A percentile compares a stretch with the other conserved stretches of the same genome.
These are phyloP conservation scores for Drosophila lacicola DNA, from an alignment of 2,888 invertebrate genomes.

Conservation along the genomic window DNA sequence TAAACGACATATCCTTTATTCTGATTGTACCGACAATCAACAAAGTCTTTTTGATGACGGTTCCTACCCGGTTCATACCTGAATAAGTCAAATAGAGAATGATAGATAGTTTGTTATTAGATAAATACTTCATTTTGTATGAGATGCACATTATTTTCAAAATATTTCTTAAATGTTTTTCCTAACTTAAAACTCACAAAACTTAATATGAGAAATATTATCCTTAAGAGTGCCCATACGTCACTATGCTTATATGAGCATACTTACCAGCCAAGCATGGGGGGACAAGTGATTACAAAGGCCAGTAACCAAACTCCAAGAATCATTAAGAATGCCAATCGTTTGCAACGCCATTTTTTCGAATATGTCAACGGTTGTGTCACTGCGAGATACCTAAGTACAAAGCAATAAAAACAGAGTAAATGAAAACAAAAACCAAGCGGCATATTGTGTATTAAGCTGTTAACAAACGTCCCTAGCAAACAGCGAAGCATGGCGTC, in stretches of 20 bases:
- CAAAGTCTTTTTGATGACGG: conserved; percentile 86
- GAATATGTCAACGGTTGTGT: conserved; percentile 97
- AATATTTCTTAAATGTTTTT: too few relatives aligned
- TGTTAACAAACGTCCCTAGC: conserved; percentile 55
- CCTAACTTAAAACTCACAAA: too few relatives aligned
- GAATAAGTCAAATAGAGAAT: conserved; percentile 19
- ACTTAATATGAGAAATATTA: too few relatives aligned
- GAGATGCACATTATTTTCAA: too few relatives aligned
- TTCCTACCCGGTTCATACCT: conserved; percentile 89
- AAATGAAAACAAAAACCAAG: conserved; percentile 58
- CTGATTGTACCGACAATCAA: conserved; percentile 94
- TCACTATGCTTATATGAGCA: background rate
- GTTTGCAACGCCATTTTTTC: conserved; percentile 93
- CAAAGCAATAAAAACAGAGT: conserved; percentile 50
- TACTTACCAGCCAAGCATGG: conserved; percentile 94
- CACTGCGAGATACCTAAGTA: conserved; percentile 93
- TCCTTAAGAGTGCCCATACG: too few relatives aligned
- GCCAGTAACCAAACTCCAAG: conserved; percentile 96
- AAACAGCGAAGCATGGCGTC: conserved; percentile 47
- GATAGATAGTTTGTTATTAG: too few relatives aligned
- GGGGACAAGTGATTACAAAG: conserved; percentile 96
- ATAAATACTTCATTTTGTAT: background rate
- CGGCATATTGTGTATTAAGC: conserved; percentile 72
- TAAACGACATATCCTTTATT: conserved; percentile 97
- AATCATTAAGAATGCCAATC: conserved; percentile 94